A percentile compares a stretch with the other conserved stretches of the same genome.
Conservation (phyloP, 2,888 invertebrate species). For the Dione juno region DNA sequence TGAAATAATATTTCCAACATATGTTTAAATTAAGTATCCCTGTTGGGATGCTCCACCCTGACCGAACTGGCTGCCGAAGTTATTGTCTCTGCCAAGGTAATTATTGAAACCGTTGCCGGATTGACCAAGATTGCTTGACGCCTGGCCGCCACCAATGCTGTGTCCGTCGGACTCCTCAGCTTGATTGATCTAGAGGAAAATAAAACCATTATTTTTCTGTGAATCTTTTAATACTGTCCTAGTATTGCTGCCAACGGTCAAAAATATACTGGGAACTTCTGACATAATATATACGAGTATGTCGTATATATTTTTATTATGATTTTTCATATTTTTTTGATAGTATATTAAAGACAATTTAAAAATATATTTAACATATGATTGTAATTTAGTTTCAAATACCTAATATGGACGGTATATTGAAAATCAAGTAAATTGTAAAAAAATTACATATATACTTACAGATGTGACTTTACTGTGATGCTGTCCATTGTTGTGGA, state of each 20-base stretch:
- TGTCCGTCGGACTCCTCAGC: constrained; percentile 22
- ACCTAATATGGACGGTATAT: no score
- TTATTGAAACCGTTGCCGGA: constrained; percentile 16
- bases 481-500: constrained; percentile 40
- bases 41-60: constrained; percentile 13
- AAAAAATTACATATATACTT: constrained; percentile 28
- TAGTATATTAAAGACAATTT: no score
- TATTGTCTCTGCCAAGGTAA: not conserved
- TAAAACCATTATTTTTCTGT: not conserved
- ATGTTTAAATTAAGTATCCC: not conserved
- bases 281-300: no score
- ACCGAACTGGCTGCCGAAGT: constrained; percentile 7
- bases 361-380: no score
- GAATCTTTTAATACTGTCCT: no score
- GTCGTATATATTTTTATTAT: not conserved
- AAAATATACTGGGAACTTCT: no score
- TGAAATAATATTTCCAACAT: not conserved
- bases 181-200: constrained; percentile 29
- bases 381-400: not conserved
- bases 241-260: no score
- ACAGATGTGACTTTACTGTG: constrained; percentile 46
- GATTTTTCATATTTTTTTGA: not conserved
- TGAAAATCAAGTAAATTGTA: no score
- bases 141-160: constrained; percentile 4
- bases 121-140: not conserved